Base-by-base conservation (phyloP, 2,888 invertebrate species). In the Caenorhabditis uteleia region DNA sequence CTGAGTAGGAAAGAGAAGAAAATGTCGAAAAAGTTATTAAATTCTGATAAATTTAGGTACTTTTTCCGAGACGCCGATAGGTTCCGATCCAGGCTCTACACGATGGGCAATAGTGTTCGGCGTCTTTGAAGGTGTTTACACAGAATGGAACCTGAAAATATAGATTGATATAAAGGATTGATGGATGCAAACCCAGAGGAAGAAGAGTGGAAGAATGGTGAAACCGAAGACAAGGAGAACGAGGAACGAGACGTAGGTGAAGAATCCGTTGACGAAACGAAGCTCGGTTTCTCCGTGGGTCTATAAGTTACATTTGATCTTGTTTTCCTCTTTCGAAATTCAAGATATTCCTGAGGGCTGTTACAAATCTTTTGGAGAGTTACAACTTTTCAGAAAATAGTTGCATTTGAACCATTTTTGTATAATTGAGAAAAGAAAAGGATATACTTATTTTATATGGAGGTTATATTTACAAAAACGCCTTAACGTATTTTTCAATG, bases 211-310 rank as follows among this genome's bases (percentile, higher is more conserved):
- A 27, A 80, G 64, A 25, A 80, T 73, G 65, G 75, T 71, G 46
- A 80, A 51, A 26, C 80, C 79, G 34, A 64, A 46, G 51, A 81
- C 68, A 38, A 82, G 72, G 39, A 81, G 68, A 23, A 80, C 75
- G 38, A 81, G 65, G 72, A 81, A 81, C 12, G 78, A 68, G 42
- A 79, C 43, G 62, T 77, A 81, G 20, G 82, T 78, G 62, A 73
- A 77, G 46, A 82, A 69, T 21, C 81, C 81, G 59, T 74, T 74
- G 42, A 78, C 77, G 67, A 77, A 82, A 29, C 68, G 67, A 27
- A 81, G 54, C 46, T 80, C 81, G 14, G 81, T 81, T 59, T 82
- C 78, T 12, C 80, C 82, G 68, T 81, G 81, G 16, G 62, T 62
- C 80, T 81, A 59, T 44, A 74, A 68, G 16, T 31, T 43, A 25